phyloP scores from a whole-genome alignment of 2,113 vertebrate genomes.

The Pachyramphus minor region DNA sequence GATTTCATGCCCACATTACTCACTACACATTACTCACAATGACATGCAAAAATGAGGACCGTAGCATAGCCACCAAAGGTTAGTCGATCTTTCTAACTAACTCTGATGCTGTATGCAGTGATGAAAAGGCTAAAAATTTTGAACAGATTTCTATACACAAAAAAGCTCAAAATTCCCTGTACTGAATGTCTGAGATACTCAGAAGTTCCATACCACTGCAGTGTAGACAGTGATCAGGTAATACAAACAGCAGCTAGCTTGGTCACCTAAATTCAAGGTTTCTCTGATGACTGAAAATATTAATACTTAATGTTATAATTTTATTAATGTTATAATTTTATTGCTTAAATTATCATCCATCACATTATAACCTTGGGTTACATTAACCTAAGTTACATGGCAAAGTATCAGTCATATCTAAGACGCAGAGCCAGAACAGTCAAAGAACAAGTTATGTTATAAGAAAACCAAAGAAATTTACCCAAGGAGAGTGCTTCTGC shows the following conservation, averaged over 20 bases:
- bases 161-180: background rate
- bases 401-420: background rate
- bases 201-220: background rate
- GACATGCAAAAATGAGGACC: background rate
- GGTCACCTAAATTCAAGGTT: background rate
- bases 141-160: background rate
- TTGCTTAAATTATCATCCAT: background rate
- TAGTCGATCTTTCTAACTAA: background rate
- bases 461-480: background rate
- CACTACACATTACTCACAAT: rapidly evolving
- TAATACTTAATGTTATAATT: background rate
- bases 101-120: background rate
- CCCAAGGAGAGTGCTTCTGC: background rate
- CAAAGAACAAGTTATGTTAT: background rate
- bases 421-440: background rate
- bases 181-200: background rate
- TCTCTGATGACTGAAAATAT: background rate
- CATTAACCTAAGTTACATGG: background rate
- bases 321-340: background rate
- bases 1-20: rapidly evolving
- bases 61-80: background rate
- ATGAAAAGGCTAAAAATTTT: background rate
- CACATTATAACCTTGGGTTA: background rate
- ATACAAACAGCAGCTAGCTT: background rate
- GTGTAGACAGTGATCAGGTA: background rate